A percentile compares a stretch with the other conserved stretches of the same genome.
Evolutionary conservation across 1,140 invertebrate genomes (phyloP).

Genomic region (Muscidifurax raptorellus): DNA sequence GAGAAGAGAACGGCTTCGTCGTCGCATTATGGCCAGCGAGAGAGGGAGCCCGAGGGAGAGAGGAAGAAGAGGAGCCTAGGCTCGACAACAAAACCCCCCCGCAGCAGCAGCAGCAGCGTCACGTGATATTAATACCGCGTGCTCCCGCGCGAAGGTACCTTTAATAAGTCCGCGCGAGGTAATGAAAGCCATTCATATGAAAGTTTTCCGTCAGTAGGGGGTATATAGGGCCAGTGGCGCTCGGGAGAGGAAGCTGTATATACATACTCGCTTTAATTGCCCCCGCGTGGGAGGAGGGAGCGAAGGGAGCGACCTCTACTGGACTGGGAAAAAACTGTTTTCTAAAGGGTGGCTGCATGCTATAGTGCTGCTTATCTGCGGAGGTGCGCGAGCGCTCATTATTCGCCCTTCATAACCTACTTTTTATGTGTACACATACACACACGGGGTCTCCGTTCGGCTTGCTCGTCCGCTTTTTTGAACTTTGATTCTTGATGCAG

Average conservation of each 20-base stretch:
- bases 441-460: neutral
- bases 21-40: conserved; percentile 1
- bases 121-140: conserved; percentile 66
- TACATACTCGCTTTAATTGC: conserved; percentile 66
- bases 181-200: conserved; percentile 74
- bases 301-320: neutral
- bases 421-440: neutral
- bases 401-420: conserved; percentile 26
- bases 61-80: conserved; percentile 32
- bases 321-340: neutral
- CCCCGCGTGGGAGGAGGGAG: neutral
- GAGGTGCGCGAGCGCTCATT: neutral
- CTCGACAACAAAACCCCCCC: conserved; percentile 66
- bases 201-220: conserved; percentile 66
- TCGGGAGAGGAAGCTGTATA: neutral
- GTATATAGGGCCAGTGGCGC: too few relatives aligned
- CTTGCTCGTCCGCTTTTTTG: neutral
- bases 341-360: neutral
- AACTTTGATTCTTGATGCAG: neutral
- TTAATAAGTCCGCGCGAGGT: conserved; percentile 70
- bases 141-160: conserved; percentile 60
- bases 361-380: neutral
- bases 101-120: conserved; percentile 37
- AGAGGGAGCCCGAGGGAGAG: neutral
- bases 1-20: conserved; percentile 21